phyloP scores from a whole-genome alignment of 2,113 vertebrate species.

The Lasiurus cinereus region DNA sequence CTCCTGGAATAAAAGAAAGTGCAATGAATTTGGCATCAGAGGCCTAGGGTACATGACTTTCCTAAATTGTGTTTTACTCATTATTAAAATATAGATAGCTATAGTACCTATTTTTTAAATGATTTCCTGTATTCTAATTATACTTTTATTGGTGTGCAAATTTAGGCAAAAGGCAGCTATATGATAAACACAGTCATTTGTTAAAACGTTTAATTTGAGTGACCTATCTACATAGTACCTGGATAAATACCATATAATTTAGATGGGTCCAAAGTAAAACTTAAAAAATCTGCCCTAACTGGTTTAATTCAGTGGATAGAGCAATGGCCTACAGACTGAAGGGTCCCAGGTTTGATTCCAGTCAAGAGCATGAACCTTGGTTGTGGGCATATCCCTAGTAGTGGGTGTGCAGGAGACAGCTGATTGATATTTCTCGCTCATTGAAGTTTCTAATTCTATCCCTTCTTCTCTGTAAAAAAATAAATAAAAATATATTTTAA shows the following conservation, averaged over 20 bases:
- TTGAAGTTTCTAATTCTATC: too few relatives aligned
- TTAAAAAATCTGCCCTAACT: not conserved
- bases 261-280: conserved; percentile 11
- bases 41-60: not conserved
- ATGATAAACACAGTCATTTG: not conserved
- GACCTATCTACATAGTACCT: not conserved
- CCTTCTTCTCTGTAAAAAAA: too few relatives aligned
- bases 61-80: not conserved
- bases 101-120: not conserved
- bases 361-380: too few relatives aligned
- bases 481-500: too few relatives aligned
- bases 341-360: too few relatives aligned
- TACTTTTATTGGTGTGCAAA: not conserved
- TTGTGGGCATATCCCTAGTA: too few relatives aligned
- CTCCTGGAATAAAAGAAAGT: not conserved
- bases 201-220: conserved; percentile 2
- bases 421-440: too few relatives aligned
- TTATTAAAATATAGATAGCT: not conserved
- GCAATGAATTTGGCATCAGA: not conserved
- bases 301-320: too few relatives aligned
- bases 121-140: not conserved
- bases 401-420: too few relatives aligned
- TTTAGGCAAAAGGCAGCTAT: not conserved
- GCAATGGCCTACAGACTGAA: too few relatives aligned
- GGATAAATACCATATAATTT: not conserved